Conservation (phyloP, 1,140 invertebrate species). For the Matsumurasca onukii region DNA sequence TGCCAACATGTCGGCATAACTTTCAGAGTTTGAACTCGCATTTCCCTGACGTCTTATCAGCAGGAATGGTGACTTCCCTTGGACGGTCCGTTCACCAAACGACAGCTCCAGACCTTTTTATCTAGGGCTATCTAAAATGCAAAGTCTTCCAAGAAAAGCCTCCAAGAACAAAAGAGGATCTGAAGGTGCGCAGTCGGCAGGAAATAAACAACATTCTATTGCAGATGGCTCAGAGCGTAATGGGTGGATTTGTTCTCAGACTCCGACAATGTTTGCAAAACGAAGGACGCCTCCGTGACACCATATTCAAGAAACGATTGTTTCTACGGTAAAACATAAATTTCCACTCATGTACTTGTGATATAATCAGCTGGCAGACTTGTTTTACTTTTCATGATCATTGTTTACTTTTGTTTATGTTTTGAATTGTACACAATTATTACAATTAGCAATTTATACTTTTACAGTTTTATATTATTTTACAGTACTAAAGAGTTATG, state of each 20-base stretch:
- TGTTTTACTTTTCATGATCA: too few species aligned
- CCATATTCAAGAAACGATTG: not conserved
- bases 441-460: too few species aligned
- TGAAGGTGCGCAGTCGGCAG: not conserved
- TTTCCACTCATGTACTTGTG: slow-evolving; percentile 5
- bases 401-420: too few species aligned
- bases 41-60: slow-evolving; percentile 2
- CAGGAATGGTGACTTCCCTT: slow-evolving; percentile 8
- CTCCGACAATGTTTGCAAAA: slow-evolving; percentile 9
- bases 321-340: slow-evolving; percentile 7
- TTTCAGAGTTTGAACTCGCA: not conserved
- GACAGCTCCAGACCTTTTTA: slow-evolving; percentile 2
- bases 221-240: not conserved
- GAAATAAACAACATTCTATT: slow-evolving; percentile 1
- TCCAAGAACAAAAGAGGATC: slow-evolving; percentile 4
- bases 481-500: not conserved
- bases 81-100: not conserved
- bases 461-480: too few species aligned
- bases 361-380: too few species aligned
- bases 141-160: slow-evolving; percentile 2
- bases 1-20: too few species aligned
- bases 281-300: slow-evolving; percentile 1
- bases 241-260: not conserved
- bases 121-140: not conserved
- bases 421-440: too few species aligned